Base-by-base conservation (phyloP, 2,113 vertebrate genomes). In the Hippoglossus stenolepis region DNA sequence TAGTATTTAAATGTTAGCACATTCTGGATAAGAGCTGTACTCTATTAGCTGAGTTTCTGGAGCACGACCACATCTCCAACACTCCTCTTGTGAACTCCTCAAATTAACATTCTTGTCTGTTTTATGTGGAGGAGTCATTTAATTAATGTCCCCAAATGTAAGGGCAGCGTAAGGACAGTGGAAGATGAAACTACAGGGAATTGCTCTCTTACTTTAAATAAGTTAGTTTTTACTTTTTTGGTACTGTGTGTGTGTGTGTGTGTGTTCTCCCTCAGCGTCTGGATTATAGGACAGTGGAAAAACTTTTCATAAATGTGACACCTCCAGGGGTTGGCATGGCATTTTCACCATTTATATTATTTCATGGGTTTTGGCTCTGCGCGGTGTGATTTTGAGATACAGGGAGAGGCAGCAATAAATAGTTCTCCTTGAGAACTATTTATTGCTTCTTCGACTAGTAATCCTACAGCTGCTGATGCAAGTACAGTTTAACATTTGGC, bases 191-290 rank as follows among this genome's bases (percentile, higher is more conserved):
- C 66, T 35, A 53, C 65, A 64, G 82, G 84, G 83, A 80, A 69
- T 71, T 75, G 60, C 58, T 72, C 31, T 70, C 26, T 88, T 77
- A 75, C 83, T 86, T 82, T 84, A 82, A 87, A 84, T 75, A 74
- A 73, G 72, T 72, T 75, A 63, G 58, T 54, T 73, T 67, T 63
- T 57, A 65, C 60, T 76, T 26, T 77, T 83, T 87, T 51, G 64
- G 31, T 45, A 38, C n/a, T 21, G 54, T 80, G 76, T 49, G 49
- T 53, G 49, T 51, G 49, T 53, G 14, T 49, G 12, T 53, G 2
- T 60, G 24, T 43, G 26, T 24, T 43, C 66, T 67, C 51, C 43
- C 77, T 40, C 31, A 9, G 51, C 4, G 20, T 35, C 51, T 67
- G 77, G 73, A 82, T 83, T 80, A 79, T 57, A 70, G 61, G 70